Conservation (phyloP, 2,888 invertebrate species). For the Yponomeuta plumbellus region DNA sequence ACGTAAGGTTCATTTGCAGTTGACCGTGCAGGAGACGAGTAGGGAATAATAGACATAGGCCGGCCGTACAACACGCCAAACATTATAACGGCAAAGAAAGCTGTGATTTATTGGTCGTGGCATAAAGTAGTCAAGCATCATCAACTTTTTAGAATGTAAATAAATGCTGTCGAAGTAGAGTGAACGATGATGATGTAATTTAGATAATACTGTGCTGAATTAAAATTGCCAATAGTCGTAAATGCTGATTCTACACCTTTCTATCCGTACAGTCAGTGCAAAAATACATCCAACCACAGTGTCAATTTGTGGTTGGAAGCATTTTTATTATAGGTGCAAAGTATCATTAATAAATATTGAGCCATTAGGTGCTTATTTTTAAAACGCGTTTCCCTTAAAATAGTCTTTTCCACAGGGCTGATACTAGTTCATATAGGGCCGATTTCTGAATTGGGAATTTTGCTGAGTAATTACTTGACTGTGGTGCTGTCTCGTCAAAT, state of each 20-base stretch:
- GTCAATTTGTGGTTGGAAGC: too few relatives aligned
- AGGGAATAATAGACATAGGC: background rate
- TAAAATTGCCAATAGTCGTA: background rate
- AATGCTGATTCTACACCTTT: background rate
- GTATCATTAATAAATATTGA: too few relatives aligned
- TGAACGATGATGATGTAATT: background rate
- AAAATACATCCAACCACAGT: background rate
- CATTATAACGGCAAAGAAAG: background rate
- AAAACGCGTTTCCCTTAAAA: too few relatives aligned
- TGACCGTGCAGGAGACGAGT: background rate
- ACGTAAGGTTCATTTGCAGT: too few relatives aligned
- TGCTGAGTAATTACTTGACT: too few relatives aligned
- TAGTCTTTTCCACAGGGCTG: too few relatives aligned
- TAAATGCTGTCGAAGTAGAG: background rate
- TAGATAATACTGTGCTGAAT: background rate
- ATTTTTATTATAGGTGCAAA: too few relatives aligned
- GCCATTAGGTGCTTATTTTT: too few relatives aligned
- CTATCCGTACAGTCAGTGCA: background rate
- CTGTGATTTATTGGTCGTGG: background rate
- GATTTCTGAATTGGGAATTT: too few relatives aligned
- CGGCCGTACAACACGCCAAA: background rate
- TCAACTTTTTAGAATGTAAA: constrained; percentile 1
- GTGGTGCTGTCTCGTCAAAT: too few relatives aligned
- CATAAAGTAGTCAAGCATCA: background rate
- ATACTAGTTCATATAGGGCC: too few relatives aligned